These are phyloP conservation scores for Struthio camelus DNA, from an alignment of 2,113 vertebrate species.

Conservation along the genomic window DNA sequence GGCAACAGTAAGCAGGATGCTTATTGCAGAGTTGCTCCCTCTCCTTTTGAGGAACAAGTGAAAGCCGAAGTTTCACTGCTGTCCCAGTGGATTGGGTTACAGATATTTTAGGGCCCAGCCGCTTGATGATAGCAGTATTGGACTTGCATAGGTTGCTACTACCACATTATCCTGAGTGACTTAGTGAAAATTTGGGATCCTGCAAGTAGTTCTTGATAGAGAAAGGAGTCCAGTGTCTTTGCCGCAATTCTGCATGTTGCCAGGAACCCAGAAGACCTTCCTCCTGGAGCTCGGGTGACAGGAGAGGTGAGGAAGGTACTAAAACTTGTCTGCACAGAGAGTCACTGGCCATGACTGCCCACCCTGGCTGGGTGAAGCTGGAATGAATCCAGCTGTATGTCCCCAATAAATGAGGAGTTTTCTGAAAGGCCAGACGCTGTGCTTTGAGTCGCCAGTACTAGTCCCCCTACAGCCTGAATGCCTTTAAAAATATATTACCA, in stretches of 20 bases:
- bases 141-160: no score
- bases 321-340: neutral
- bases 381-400: neutral
- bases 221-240: neutral
- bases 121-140: no score
- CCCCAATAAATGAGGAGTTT: neutral
- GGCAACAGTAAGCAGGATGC: neutral
- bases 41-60: no score
- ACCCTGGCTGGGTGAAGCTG: neutral
- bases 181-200: neutral
- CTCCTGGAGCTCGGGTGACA: neutral
- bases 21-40: neutral
- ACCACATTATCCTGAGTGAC: neutral
- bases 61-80: neutral
- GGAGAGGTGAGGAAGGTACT: neutral
- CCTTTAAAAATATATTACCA: slow-evolving; percentile 45
- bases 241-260: neutral
- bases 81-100: no score
- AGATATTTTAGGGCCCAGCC: neutral
- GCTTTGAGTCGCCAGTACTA: neutral
- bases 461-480: neutral
- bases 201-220: neutral
- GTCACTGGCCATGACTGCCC: neutral
- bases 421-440: neutral
- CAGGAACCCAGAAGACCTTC: neutral